Base-by-base conservation (phyloP, 2,113 vertebrate genomes). In the Odocoileus virginianus region DNA sequence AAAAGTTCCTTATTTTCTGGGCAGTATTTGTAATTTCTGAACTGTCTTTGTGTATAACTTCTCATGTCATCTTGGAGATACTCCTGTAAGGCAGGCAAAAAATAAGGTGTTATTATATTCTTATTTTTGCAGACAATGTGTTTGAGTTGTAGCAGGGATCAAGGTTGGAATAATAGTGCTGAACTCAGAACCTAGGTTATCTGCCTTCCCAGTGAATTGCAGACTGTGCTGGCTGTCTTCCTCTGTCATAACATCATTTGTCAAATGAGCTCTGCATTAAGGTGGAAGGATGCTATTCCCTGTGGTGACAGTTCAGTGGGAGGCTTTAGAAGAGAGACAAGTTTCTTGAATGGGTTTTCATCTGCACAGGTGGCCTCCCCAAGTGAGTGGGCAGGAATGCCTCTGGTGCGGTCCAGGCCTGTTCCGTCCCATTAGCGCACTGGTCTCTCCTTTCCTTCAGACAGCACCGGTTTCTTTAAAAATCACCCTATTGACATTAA, bases 391-490 rank as follows among this genome's bases (percentile, higher is more conserved):
- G 7, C 78, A 93, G 83, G 74, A 58, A 84, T 52, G 30, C 47
- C 52, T 52, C 67, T 52, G 78, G 47, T 36, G 47, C 30, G 5
- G 85, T 30, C 10, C 33, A 87, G 43, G 50, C 16, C 54, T 91
- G 16, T 23, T 60, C 36, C 6, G 17, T 33, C 45, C 71, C 36
- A 8, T 47, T 58, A 8, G 28, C 43, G 82, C 45, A 10, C 88
- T 98, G 28, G 33, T 58, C 60, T 97, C 84, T 89, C 94, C 28
- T 79, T 98, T 74, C 47, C 43, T 97, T 97, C 9, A 95, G 79
- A 97, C 45, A 96, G 21, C 10, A 60, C 95, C 0, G 5, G 89
- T 96, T 98, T 96, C 71, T 61, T 95, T 97, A 94, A 97, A 96
- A 97, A 85, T 82, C 36, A 91, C 79, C 52, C 83, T 50, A 17